Percentiles rank a stretch among this genome's conserved stretches.
Evolutionary conservation across 2,113 vertebrate species (phyloP).

Genomic region (Xyrauchen texanus): DNA sequence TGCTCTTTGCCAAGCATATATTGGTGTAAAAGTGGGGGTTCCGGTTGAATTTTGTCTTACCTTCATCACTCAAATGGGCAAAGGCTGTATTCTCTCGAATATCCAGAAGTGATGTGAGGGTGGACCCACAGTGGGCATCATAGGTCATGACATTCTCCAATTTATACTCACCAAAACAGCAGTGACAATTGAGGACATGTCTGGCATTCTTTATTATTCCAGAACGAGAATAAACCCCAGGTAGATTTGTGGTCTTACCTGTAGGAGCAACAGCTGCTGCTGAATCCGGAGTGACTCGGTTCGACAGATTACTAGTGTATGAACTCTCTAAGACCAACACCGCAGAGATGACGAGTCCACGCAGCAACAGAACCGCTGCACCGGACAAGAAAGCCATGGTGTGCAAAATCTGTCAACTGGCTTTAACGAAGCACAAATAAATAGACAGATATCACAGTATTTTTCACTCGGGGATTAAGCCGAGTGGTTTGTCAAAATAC

Average conservation of each 20-base stretch:
- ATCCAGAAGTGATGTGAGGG: neutral
- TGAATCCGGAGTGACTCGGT: constrained; percentile 47
- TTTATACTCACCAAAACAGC: neutral
- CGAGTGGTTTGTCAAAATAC: neutral
- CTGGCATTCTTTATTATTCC: neutral
- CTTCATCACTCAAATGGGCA: neutral
- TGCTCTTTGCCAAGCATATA: too few species aligned
- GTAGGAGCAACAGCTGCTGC: constrained; percentile 65
- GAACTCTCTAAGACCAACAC: constrained; percentile 73
- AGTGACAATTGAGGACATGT: neutral
- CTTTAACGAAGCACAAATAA: constrained; percentile 54
- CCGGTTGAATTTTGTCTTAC: constrained; percentile 2
- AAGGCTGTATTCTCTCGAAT: constrained; percentile 2
- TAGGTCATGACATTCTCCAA: neutral
- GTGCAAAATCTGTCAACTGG: constrained; percentile 53
- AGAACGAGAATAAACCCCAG: neutral
- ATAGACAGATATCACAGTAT: neutral
- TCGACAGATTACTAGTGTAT: constrained; percentile 62
- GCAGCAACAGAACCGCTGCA: constrained; percentile 72
- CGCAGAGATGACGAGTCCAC: constrained; percentile 81
- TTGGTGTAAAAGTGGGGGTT: neutral
- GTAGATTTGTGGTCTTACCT: constrained; percentile 66
- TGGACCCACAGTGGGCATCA: neutral
- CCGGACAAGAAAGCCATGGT: constrained; percentile 74
- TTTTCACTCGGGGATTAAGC: neutral